Conservation (phyloP, 35 echinoderm and acorn worm species). For the Amphiura filiformis region DNA sequence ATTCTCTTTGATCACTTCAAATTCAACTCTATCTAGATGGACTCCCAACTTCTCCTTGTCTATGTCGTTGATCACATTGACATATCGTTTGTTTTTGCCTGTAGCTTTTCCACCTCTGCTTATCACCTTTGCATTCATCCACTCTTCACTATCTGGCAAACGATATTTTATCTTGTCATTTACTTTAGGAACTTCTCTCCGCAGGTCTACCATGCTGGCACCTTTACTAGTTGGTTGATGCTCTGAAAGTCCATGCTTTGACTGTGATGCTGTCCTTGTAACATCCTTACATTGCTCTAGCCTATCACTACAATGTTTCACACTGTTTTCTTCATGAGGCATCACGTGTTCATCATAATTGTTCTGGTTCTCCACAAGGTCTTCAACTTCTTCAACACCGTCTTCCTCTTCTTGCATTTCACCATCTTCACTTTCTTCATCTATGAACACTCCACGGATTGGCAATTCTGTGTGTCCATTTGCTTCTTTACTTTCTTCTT, state of each 20-base stretch:
- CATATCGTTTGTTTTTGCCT: slow-evolving; percentile 11
- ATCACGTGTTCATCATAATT: neutral
- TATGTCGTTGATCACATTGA: neutral
- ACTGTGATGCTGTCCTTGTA: neutral
- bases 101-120: slow-evolving; percentile 8
- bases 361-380: neutral
- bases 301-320: neutral
- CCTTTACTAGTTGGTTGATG: no score
- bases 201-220: no score
- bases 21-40: slow-evolving; percentile 3
- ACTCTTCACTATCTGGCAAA: neutral
- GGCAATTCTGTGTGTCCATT: neutral
- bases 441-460: neutral
- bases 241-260: neutral
- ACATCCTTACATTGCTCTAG: neutral
- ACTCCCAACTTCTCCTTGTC: neutral
- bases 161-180: neutral
- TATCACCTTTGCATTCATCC: slow-evolving; percentile 4
- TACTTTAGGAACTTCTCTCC: neutral
- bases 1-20: neutral
- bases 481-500: neutral
- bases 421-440: neutral
- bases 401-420: neutral
- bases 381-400: neutral
- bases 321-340: neutral